Conservation (phyloP, 1,140 invertebrate genomes). For the Papilio glaucus region DNA sequence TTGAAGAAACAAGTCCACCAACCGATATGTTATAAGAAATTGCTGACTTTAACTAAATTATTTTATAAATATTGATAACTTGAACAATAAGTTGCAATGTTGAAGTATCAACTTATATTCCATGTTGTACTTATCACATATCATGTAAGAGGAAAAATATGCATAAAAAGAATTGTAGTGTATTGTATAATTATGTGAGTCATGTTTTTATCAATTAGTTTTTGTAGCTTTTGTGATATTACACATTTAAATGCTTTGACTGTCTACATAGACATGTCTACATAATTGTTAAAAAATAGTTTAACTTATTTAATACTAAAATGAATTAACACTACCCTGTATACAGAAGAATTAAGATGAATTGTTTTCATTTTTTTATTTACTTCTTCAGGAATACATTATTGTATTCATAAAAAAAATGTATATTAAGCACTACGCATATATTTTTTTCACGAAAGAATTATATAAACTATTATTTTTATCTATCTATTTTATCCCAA, state of each 20-base stretch:
- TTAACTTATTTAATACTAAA: too few species aligned
- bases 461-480: too few species aligned
- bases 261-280: not conserved
- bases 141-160: not conserved
- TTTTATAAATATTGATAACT: not conserved
- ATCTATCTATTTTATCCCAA: too few species aligned
- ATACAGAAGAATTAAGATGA: too few species aligned
- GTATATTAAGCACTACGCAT: too few species aligned
- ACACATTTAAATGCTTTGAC: not conserved
- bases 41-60: not conserved
- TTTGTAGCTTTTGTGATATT: not conserved
- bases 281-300: too few species aligned
- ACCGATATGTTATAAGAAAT: constrained; percentile 24
- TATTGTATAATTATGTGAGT: not conserved
- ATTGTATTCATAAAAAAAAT: too few species aligned
- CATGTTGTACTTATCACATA: constrained; percentile 2
- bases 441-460: too few species aligned
- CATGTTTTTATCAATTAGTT: not conserved
- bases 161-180: not conserved
- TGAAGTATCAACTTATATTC: not conserved
- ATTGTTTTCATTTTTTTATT: too few species aligned
- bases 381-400: too few species aligned
- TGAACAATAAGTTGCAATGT: not conserved
- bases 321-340: too few species aligned
- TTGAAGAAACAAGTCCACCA: constrained; percentile 27